Base-by-base conservation (phyloP, 1,140 invertebrate genomes). In the Dermatophagoides farinae region DNA sequence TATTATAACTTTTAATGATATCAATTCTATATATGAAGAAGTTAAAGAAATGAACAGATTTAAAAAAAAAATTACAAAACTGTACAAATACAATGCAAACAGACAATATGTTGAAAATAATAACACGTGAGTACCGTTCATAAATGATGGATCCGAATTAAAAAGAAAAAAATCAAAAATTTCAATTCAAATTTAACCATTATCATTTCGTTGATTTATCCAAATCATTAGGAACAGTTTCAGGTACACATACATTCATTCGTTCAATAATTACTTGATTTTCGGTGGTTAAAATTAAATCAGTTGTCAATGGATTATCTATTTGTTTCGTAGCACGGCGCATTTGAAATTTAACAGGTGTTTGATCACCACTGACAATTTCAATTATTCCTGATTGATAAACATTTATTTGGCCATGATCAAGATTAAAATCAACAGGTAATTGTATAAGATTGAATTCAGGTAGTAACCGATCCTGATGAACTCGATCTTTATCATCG, bases 311-410 rank as follows among this genome's bases (percentile, higher is more conserved):
- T 12, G 12, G 5, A 5, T 50, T 20, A 25, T 22, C 23, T 1
- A 12, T 20, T 12, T 20, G 47, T 14, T 11, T 55, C 12, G 53
- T 4, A 39, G 53, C 14, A n/a, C 25, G 14, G n/a, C 14, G 25
- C n/a, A 14, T 16, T 11, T 5, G 12, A 25, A 20, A 25, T 55
- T 38, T 39, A 31, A 31, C 31, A 1, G 53, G 53, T 16, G 53
- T 6, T 25, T 55, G 14, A 55, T 55, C 53, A 23, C 23, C 12
- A 14, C 53, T 55, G 1, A 55, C 16, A 2, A 55, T 23, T 44
- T 55, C 53, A 23, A 55, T 40, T 2, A 55, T 55, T 38, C 53
- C 53, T 6, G 53, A 55, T n/a, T 25, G 53, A 55, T 55, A 55
- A 44, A 39, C 14, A 14, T 55, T 55, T 14, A 55, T 23, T 16